Evolutionary conservation across 1,140 invertebrate genomes (phyloP).

Genomic region (Plectrocnemia conspersa): DNA sequence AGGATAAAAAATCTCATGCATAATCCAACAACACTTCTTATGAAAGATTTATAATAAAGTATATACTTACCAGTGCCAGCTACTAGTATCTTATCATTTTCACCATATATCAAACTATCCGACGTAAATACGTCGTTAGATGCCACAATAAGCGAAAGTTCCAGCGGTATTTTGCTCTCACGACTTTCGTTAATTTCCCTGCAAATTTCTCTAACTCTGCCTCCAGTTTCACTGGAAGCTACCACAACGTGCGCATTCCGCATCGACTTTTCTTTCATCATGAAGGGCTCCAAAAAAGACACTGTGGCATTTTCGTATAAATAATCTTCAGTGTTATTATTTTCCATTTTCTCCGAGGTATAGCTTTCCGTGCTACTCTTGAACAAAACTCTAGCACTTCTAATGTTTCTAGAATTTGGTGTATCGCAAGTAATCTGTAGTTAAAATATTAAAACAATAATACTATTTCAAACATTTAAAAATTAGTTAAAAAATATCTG

Average conservation of each 20-base stretch:
- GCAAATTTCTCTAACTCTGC: conserved; percentile 29
- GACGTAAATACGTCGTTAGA: conserved; percentile 42
- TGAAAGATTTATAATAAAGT: too few species aligned
- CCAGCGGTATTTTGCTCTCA: conserved; percentile 38
- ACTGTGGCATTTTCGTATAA: conserved; percentile 29
- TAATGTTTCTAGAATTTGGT: too few species aligned
- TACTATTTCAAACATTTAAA: too few species aligned
- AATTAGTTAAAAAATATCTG: too few species aligned
- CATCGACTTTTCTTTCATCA: conserved; percentile 35
- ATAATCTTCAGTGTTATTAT: conserved; percentile 1
- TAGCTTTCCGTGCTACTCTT: neutral
- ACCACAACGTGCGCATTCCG: conserved; percentile 36
- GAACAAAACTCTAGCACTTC: too few species aligned
- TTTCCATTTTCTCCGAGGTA: too few species aligned
- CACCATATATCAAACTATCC: conserved; percentile 42
- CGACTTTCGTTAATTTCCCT: conserved; percentile 25
- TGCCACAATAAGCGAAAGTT: conserved; percentile 47
- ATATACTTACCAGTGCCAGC: conserved; percentile 29
- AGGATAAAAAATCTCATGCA: too few species aligned
- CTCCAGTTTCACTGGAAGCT: conserved; percentile 30
- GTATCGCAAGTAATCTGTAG: too few species aligned
- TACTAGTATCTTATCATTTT: conserved; percentile 30
- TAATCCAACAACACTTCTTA: too few species aligned
- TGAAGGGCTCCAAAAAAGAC: conserved; percentile 21
- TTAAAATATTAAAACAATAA: too few species aligned